A percentile compares a stretch with the other conserved stretches of the same genome.
phyloP scores from a whole-genome alignment of 2,113 vertebrate genomes.

The Gnathonemus echidnorhynchus region DNA sequence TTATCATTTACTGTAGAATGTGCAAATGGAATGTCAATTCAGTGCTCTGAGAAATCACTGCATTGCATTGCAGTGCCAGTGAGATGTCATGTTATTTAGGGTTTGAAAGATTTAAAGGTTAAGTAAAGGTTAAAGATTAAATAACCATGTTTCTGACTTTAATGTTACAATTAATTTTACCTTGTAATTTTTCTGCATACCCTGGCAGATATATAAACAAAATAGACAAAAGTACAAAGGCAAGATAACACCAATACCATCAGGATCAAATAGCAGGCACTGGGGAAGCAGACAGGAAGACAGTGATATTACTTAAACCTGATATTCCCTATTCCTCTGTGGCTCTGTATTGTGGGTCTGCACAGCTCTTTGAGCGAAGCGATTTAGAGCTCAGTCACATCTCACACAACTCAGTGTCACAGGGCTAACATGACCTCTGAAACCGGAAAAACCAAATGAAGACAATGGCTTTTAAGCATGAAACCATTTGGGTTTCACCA shows the following conservation, averaged over 20 bases:
- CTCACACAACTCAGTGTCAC: background rate
- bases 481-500: background rate
- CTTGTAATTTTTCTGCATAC: background rate
- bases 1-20: background rate
- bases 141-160: background rate
- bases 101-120: background rate
- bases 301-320: background rate
- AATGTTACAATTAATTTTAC: background rate
- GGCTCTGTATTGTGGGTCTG: background rate
- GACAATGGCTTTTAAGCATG: background rate
- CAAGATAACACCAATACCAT: background rate
- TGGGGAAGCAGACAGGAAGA: background rate
- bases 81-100: background rate
- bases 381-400: background rate
- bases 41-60: background rate
- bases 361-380: background rate
- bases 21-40: background rate
- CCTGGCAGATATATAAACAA: background rate
- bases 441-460: background rate
- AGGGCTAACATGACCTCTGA: background rate
- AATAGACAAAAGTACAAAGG: background rate
- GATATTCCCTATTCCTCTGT: background rate
- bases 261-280: background rate
- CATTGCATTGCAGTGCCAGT: background rate
- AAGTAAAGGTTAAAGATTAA: background rate